phyloP scores from a whole-genome alignment of 2,888 invertebrate species.

The Chymomyza procnemis region DNA sequence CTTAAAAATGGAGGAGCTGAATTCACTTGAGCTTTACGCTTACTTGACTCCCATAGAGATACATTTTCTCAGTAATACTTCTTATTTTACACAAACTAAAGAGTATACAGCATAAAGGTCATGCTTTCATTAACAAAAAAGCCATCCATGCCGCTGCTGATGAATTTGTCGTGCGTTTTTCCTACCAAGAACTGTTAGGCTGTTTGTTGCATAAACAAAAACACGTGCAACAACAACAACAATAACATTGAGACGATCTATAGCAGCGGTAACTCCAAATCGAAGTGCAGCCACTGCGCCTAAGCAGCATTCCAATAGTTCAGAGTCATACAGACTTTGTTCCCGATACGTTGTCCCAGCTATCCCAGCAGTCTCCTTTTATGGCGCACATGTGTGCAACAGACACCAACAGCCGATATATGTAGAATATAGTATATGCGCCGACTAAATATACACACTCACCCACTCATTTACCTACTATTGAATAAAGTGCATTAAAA shows the following conservation, averaged over 20 bases:
- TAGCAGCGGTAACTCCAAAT: constrained; percentile 55
- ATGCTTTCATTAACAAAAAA: neutral
- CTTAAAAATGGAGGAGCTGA: too few relatives aligned
- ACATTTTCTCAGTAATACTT: neutral
- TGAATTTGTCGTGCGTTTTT: constrained; percentile 65
- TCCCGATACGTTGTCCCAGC: neutral
- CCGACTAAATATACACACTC: neutral
- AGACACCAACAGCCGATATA: constrained; percentile 39
- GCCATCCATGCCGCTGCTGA: constrained; percentile 6
- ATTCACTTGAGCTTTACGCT: too few relatives aligned
- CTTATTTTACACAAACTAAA: too few relatives aligned
- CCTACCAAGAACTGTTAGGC: constrained; percentile 61
- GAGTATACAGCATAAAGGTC: neutral
- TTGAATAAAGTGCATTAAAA: constrained; percentile 64
- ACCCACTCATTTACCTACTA: neutral
- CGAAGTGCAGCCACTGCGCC: constrained; percentile 60
- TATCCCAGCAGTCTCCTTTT: constrained; percentile 41
- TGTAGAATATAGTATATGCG: too few relatives aligned
- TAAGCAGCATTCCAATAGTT: constrained; percentile 17
- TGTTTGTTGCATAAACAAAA: constrained; percentile 63
- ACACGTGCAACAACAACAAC: constrained; percentile 62
- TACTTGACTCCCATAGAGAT: too few relatives aligned
- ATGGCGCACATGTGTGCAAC: constrained; percentile 70
- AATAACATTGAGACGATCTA: constrained; percentile 23
- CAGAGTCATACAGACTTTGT: neutral